Evolutionary conservation across 2,888 invertebrate genomes (phyloP).

Genomic region (Onthophagus sagittarius): DNA sequence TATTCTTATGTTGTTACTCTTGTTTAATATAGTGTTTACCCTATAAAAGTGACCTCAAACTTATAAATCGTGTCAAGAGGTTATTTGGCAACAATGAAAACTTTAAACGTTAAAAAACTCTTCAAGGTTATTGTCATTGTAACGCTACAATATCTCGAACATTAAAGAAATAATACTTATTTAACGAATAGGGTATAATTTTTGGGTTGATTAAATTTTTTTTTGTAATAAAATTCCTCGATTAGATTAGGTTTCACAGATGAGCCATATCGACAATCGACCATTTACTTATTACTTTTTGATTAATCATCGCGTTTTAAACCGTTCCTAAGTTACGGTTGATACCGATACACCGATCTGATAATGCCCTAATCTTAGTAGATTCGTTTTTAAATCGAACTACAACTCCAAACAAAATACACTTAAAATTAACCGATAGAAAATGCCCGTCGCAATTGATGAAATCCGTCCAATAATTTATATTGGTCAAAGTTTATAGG

Average conservation of each 20-base stretch:
- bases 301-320: no score
- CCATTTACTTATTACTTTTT: no score
- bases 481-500: conserved; percentile 25
- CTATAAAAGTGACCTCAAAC: neutral
- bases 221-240: no score
- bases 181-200: no score
- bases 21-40: neutral
- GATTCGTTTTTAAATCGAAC: no score
- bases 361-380: neutral
- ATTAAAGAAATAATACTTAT: no score
- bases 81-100: conserved; percentile 1
- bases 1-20: neutral
- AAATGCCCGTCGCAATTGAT: neutral
- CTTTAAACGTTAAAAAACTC: neutral
- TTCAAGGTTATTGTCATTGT: neutral
- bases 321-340: no score
- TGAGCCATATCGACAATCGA: no score
- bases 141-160: neutral
- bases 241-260: no score
- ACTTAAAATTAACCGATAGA: neutral
- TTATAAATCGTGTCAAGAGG: neutral
- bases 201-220: no score
- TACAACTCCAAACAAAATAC: no score
- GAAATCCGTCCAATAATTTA: neutral
- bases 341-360: neutral